These are phyloP conservation scores for Drosophila mayri DNA, from an alignment of 1,140 invertebrate genomes.

Conservation along the genomic window DNA sequence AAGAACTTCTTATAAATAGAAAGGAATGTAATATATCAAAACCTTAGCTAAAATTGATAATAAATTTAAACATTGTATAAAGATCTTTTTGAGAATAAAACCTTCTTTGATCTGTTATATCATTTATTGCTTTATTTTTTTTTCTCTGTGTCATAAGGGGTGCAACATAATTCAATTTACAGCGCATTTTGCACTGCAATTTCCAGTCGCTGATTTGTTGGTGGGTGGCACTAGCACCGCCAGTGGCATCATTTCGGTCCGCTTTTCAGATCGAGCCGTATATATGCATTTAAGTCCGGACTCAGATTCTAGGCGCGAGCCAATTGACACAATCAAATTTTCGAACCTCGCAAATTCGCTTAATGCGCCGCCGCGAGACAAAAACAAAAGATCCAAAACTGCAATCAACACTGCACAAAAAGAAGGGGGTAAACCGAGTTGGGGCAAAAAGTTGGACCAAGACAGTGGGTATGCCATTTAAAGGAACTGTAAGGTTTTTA, in stretches of 20 bases:
- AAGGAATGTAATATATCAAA: not conserved
- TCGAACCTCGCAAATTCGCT: conserved; percentile 65
- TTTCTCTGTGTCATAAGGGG: not conserved
- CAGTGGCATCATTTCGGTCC: conserved; percentile 32
- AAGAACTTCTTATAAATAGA: too few relatives aligned
- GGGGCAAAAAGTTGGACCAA: not conserved
- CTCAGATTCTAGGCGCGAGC: conserved; percentile 73
- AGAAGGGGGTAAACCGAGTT: not conserved
- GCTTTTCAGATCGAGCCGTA: conserved; percentile 3
- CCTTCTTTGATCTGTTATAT: not conserved
- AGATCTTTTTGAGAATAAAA: not conserved
- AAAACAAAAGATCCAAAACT: conserved; percentile 58
- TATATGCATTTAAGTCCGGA: conserved; percentile 18
- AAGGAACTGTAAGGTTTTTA: not conserved
- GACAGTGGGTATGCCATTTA: not conserved
- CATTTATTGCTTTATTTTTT: not conserved
- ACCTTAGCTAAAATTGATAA: too few relatives aligned
- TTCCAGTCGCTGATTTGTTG: conserved; percentile 34
- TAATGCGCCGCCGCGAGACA: conserved; percentile 69
- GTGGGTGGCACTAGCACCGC: conserved; percentile 29
- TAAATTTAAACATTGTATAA: too few relatives aligned
- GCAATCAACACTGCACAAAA: conserved; percentile 60
- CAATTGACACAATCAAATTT: conserved; percentile 80
- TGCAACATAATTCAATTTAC: conserved; percentile 70
- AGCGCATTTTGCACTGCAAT: conserved; percentile 42